These are phyloP conservation scores for Porites lobata DNA, from an alignment of 92 coral and sea anemone species.

Conservation along the genomic window DNA sequence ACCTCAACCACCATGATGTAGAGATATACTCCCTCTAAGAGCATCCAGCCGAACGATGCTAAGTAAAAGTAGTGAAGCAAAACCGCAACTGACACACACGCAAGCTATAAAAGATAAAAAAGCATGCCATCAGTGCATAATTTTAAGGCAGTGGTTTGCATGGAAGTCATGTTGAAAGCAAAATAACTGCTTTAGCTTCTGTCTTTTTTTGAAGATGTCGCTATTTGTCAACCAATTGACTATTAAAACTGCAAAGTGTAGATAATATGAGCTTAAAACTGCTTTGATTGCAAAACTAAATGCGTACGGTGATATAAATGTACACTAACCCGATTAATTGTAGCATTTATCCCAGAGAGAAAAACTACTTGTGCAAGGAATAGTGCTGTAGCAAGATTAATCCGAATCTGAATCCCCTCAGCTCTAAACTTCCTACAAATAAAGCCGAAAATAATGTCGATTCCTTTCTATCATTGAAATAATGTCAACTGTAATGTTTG, in stretches of 20 bases:
- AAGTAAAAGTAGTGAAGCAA: conserved; percentile 85
- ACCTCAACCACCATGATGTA: conserved; percentile 92
- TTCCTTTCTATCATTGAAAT: not conserved
- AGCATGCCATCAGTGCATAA: not conserved
- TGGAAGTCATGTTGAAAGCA: too few relatives aligned
- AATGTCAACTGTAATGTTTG: not conserved
- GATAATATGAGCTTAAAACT: too few relatives aligned
- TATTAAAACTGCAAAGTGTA: too few relatives aligned
- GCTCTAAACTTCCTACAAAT: conserved; percentile 47
- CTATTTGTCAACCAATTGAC: too few relatives aligned
- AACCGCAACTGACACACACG: conserved; percentile 80
- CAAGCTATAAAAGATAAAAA: conserved; percentile 41
- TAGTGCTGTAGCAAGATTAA: conserved; percentile 66
- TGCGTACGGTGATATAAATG: not conserved
- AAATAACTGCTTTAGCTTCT: too few relatives aligned
- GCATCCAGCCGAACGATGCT: conserved; percentile 94
- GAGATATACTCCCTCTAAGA: conserved; percentile 86
- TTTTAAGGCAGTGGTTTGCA: too few relatives aligned
- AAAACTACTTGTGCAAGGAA: conserved; percentile 73
- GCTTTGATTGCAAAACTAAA: not conserved
- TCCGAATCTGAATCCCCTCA: conserved; percentile 54
- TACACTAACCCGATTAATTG: conserved; percentile 44
- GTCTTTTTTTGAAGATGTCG: too few relatives aligned
- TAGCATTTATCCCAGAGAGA: conserved; percentile 69
- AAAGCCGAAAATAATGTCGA: not conserved